Conservation (phyloP, 1,140 invertebrate genomes). For the Hyphantria cunea region DNA sequence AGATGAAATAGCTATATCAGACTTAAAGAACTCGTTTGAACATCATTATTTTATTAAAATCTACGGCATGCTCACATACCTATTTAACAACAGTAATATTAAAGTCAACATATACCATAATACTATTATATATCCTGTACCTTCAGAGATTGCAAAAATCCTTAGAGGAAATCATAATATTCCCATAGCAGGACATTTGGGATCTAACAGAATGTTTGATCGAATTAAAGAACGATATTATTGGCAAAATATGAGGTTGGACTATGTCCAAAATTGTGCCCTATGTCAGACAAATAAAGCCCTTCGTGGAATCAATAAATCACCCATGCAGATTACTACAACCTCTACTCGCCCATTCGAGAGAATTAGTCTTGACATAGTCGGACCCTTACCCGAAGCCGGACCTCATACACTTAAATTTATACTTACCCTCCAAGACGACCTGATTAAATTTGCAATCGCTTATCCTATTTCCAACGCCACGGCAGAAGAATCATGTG, state of each 20-base stretch:
- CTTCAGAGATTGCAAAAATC: neutral
- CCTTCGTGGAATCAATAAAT: too few species aligned
- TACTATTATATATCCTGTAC: too few species aligned
- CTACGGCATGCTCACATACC: too few species aligned
- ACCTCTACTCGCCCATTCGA: conserved; percentile 26
- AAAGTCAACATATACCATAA: too few species aligned
- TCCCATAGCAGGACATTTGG: conserved; percentile 11
- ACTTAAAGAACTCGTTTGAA: conserved; percentile 18
- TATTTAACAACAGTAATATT: too few species aligned
- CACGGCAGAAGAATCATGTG: too few species aligned
- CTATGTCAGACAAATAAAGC: neutral
- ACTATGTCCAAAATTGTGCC: conserved; percentile 28
- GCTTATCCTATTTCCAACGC: too few species aligned
- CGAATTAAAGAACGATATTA: conserved; percentile 26
- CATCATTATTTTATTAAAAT: conserved; percentile 2
- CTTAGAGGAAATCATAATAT: conserved; percentile 17
- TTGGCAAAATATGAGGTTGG: conserved; percentile 27
- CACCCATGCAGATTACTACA: too few species aligned
- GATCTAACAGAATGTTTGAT: conserved; percentile 14
- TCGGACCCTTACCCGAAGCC: conserved; percentile 31
- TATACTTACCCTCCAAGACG: too few species aligned
- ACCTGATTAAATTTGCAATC: too few species aligned
- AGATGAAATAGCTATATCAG: conserved; percentile 15
- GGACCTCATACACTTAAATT: too few species aligned
- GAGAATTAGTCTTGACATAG: conserved; percentile 28